Evolutionary conservation across 1,140 invertebrate species (phyloP), one percentile per base, ranked within the genome.

Genomic region (Lepidurus apus): DNA sequence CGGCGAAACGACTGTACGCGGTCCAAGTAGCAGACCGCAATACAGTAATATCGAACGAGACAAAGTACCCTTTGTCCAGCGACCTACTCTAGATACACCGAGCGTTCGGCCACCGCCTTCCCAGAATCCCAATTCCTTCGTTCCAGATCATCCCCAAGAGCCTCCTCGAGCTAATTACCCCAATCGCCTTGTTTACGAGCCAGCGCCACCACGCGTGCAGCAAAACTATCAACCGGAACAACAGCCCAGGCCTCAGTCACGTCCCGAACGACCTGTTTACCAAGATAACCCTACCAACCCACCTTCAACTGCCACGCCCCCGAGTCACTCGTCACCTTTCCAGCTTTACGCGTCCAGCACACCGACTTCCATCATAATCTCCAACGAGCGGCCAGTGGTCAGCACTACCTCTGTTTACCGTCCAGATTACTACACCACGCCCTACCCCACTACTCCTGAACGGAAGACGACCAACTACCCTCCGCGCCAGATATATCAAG

Each of bases 261-360:
- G 8, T 13, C 21, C 45, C 34, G 75, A 76, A 77, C 75, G 34
- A 17, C 74, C 74, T 26, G 34, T 26, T 11, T 42, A 75, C 75
- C 75, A 77, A 77, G 43, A 77, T 9, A 42, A 42, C 24, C 74
- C 74, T 7, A 34, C 74, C 0, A 24, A 44, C 0, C 7, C 74
- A 78, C 13, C 45, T 11, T 17, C 34, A 53, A 34, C 26, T 11
- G 13, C 42, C 73, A 24, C 53, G 21, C 53, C 9, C 13, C 53
- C 53, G 0, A 21, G 11, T 7, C 13, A 65, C 21, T 65, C 53
- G 0, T 17, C 21, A 21, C 13, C n/a, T 7, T 17, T 65, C 21
- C 17, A 65, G 4, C 53, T 65, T 17, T 21, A 65, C 1, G n/a
- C 53, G 13, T 21, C 53, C 17, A 65, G 53, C 53, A 73, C 42